These are phyloP conservation scores for Melanaphis sacchari DNA, from an alignment of 1,140 invertebrate species.

Conservation along the genomic window DNA sequence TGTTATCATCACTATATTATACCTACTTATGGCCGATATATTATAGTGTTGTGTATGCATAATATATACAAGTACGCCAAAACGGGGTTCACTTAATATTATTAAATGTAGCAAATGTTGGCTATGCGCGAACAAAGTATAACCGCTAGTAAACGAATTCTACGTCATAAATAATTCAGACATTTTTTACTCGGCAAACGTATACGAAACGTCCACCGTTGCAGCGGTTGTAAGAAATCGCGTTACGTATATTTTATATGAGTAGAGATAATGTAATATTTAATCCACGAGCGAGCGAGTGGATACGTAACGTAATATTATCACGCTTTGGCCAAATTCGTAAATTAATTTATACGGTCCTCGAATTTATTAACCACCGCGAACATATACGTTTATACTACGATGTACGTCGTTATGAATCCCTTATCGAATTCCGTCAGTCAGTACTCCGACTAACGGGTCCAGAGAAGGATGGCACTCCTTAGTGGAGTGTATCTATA, in stretches of 20 bases:
- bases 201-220: not conserved
- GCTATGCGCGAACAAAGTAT: not conserved
- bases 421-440: not conserved
- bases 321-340: not conserved
- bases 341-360: conserved; percentile 7
- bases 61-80: not conserved
- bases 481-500: no score
- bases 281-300: not conserved
- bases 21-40: not conserved
- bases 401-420: not conserved
- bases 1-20: not conserved
- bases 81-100: conserved; percentile 14
- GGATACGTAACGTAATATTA: not conserved
- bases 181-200: not conserved
- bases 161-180: conserved; percentile 45
- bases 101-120: not conserved
- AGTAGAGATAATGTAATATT: not conserved
- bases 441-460: no score
- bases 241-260: not conserved
- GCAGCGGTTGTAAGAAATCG: not conserved
- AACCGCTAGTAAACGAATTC: conserved; percentile 9
- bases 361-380: not conserved
- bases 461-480: no score
- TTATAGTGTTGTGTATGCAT: not conserved
- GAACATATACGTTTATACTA: not conserved